Evolutionary conservation across 2,113 vertebrate genomes (phyloP).

Genomic region (Vanacampus margaritifer): DNA sequence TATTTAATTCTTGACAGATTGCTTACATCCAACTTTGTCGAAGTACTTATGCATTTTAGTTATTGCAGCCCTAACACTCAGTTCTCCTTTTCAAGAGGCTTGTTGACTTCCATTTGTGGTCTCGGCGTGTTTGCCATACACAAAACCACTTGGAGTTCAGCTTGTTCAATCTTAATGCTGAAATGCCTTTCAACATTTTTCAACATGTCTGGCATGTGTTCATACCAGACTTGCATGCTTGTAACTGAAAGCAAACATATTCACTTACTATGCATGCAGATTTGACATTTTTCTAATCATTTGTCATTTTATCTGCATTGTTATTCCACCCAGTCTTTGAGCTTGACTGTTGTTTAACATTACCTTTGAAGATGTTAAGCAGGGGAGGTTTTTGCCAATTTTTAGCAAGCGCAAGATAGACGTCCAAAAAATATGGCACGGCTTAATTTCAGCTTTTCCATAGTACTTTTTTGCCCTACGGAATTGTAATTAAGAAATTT

Average conservation of each 20-base stretch:
- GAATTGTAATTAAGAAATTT: too few relatives aligned
- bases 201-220: constrained; percentile 31
- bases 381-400: constrained; percentile 6
- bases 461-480: too few relatives aligned
- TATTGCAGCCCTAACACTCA: constrained; percentile 19
- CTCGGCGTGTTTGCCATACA: constrained; percentile 23
- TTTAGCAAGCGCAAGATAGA: neutral
- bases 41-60: constrained; percentile 14
- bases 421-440: too few relatives aligned
- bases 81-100: constrained; percentile 28
- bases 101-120: constrained; percentile 39
- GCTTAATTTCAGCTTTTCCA: too few relatives aligned
- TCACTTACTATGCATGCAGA: constrained; percentile 3
- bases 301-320: neutral
- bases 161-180: constrained; percentile 1
- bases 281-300: neutral
- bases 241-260: constrained; percentile 17
- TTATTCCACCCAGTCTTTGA: constrained; percentile 24
- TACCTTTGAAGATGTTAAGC: neutral
- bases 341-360: constrained; percentile 14
- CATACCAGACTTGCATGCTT: constrained; percentile 33
- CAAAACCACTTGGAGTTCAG: constrained; percentile 20
- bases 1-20: constrained; percentile 21
- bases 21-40: constrained; percentile 12
- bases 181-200: constrained; percentile 17